Conservation (phyloP, 2,888 invertebrate genomes). For the Phaedon cochleariae region DNA sequence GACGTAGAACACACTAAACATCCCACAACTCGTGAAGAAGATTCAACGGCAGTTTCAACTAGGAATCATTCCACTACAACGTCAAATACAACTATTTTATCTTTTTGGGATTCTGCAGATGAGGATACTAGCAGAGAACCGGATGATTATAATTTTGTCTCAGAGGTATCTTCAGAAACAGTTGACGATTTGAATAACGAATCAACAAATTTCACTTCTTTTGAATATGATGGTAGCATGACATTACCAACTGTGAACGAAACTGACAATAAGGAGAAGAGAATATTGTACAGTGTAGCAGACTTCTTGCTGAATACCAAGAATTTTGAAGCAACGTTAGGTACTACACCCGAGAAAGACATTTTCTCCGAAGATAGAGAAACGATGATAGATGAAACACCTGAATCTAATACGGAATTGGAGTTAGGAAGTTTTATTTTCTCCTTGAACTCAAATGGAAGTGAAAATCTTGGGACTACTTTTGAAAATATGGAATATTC, state of each 20-base stretch:
- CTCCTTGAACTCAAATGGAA: background rate
- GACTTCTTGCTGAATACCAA: slow-evolving; percentile 17
- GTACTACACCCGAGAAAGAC: background rate
- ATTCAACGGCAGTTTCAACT: background rate
- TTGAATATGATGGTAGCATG: background rate
- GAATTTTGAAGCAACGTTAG: slow-evolving; percentile 16
- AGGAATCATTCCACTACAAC: background rate
- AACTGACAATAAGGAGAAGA: background rate
- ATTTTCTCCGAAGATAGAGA: background rate
- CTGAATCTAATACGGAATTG: background rate
- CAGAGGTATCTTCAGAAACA: background rate
- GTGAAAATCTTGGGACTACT: background rate
- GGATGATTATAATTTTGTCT: background rate
- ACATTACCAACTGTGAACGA: background rate
- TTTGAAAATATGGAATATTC: background rate
- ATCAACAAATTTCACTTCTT: background rate
- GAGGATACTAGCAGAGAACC: background rate
- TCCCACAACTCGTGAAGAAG: background rate
- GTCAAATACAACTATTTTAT: background rate
- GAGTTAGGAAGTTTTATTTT: background rate
- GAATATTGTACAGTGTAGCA: slow-evolving; percentile 1
- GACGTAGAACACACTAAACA: slow-evolving; percentile 6
- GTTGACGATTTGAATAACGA: background rate
- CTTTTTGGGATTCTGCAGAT: background rate
- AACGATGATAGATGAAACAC: background rate